Base-by-base conservation (phyloP, 1,140 invertebrate genomes). In the Pachypsylla venusta region DNA sequence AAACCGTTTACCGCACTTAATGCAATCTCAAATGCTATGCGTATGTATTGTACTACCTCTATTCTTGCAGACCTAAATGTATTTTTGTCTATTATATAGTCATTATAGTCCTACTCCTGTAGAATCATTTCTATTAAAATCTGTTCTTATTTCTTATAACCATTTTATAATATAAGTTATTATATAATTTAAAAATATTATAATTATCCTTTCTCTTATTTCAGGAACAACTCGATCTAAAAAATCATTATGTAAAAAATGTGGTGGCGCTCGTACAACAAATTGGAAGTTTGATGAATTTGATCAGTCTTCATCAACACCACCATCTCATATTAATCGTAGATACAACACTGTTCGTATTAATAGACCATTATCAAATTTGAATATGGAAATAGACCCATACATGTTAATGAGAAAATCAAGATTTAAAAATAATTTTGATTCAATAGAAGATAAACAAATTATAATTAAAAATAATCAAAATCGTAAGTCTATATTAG, bases 401-500 rank as follows among this genome's bases (percentile, higher is more conserved):
- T 48, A 48, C n/a, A 48, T 48, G 42, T 19, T 48, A 19, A 48
- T 48, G 42, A 4, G 42, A 4, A 48, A 48, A 22, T 48, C 42
- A 7, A 4, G 42, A 3, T 48, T 48, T 22, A 48, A 48, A 48
- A 48, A n/a, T 4, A 10, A 35, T 12, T 35, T 16, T 16, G 16
- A 16, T 35, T 10, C 10, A 12, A 16, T 10, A 10, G 30, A 35
- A 12, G 42, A 48, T n/a, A n/a, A n/a, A n/a, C n/a, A n/a, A n/a
- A n/a, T n/a, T n/a, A n/a, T n/a, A n/a, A n/a, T n/a, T n/a, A 48
- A 48, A 48, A 48, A 48, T n/a, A n/a, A 48, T 19, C 42, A 48
- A 48, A 35, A 35, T 24, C 58, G 61, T 25, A 78, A 79, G 53
- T 89, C 85, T 19, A 91, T 91, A 60, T 72, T 92, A 14, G 83